These are phyloP conservation scores for Hecatera dysodea DNA, from an alignment of 2,888 invertebrate genomes.

Conservation along the genomic window DNA sequence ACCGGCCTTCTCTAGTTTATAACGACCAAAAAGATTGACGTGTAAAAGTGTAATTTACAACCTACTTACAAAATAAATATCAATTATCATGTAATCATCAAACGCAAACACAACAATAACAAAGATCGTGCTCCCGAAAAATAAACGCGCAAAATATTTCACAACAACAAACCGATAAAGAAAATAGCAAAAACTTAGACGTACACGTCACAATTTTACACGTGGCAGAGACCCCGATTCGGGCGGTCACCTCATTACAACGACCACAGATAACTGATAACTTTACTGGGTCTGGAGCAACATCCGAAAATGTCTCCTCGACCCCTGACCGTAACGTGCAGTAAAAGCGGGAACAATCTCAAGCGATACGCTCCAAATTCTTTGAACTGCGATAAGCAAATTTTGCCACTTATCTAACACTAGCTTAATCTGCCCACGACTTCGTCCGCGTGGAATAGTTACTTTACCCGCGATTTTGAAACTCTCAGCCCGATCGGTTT, in stretches of 20 bases:
- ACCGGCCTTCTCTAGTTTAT: too few relatives aligned
- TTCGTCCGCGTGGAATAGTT: too few relatives aligned
- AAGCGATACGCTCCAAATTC: conserved; percentile 30
- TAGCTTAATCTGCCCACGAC: too few relatives aligned
- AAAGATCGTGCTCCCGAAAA: neutral
- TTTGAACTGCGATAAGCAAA: conserved; percentile 16
- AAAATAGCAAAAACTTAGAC: too few relatives aligned
- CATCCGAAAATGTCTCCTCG: neutral
- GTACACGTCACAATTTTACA: conserved; percentile 24
- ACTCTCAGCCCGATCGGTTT: too few relatives aligned
- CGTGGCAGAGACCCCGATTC: conserved; percentile 29
- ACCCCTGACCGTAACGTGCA: conserved; percentile 29
- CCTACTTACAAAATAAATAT: too few relatives aligned
- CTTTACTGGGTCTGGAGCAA: conserved; percentile 21
- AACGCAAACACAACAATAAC: neutral
- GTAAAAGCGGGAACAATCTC: conserved; percentile 17
- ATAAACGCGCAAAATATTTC: neutral
- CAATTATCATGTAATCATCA: too few relatives aligned
- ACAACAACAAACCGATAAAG: neutral
- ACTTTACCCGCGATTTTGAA: too few relatives aligned
- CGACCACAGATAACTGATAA: conserved; percentile 35
- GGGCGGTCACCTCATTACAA: conserved; percentile 16
- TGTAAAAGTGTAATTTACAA: too few relatives aligned
- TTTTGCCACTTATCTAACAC: conserved; percentile 4
- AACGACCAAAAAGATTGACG: too few relatives aligned